Base-by-base conservation (phyloP, 2,888 invertebrate genomes). In the Sinelater perroti region DNA sequence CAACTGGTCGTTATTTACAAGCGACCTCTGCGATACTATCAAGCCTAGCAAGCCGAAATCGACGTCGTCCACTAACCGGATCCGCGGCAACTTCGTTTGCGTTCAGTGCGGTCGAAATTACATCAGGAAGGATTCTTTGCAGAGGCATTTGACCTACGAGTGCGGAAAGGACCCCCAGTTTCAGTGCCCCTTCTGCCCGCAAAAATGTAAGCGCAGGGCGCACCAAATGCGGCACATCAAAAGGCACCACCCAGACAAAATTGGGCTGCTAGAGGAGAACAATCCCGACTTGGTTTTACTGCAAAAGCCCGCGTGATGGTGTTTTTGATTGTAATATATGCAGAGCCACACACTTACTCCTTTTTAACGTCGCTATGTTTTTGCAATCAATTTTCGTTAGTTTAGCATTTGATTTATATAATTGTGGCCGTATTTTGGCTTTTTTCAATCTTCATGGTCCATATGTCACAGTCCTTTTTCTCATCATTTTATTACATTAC, bases 61-160 rank as follows among this genome's bases (percentile, higher is more conserved):
- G 20, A 68, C 66, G n/a, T 60, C 69, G 5, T 60, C 81, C 50
- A 83, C 84, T 74, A 83, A 70, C 57, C 64, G 76, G 55, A 74
- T 75, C 36, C 69, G 71, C 31, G 78, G 78, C 1, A 79, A 82
- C 67, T 54, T 54, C 38, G 16, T n/a, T 61, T 89, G 89, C 78
- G 82, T 82, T 63, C 82, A 83, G 66, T 93, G 93, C 75, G 87
- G 88, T 53, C 90, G 91, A 77, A 86, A 85, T 61, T 93, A 93
- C 81, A 87, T 87, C 73, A 83, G 87, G 75, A 89, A 89, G 73
- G 88, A 89, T 65, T 90, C 89, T 7, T 78, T 91, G 57, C 89
- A 87, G 74, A 83, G 91, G 56, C 91, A 91, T 77, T 82, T 87
- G 70, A 87, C 86, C 71, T 88, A 88, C 77, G 91, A 91, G 75